A percentile compares a stretch with the other conserved stretches of the same genome.
These are phyloP conservation scores for Perdita meconis DNA, from an alignment of 2,888 invertebrate species.

Conservation along the genomic window DNA sequence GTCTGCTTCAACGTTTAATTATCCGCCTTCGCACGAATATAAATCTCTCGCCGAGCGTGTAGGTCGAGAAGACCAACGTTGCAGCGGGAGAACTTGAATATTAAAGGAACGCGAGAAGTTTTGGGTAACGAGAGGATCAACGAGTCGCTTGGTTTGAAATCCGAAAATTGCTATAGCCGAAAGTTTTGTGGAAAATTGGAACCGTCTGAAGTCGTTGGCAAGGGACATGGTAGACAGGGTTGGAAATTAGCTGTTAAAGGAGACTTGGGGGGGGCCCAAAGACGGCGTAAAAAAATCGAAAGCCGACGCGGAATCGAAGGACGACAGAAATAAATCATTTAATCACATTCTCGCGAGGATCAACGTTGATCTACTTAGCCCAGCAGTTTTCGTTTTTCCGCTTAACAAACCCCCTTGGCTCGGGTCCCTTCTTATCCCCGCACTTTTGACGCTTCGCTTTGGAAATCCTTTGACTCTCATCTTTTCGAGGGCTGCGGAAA, in stretches of 20 bases:
- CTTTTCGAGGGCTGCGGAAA: constrained; percentile 79
- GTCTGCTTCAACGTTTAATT: neutral
- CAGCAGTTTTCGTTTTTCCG: constrained; percentile 54
- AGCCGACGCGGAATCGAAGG: constrained; percentile 11
- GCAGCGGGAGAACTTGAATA: neutral
- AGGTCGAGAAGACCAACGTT: neutral
- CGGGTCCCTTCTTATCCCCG: constrained; percentile 50
- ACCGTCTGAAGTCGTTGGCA: no score
- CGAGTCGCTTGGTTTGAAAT: no score
- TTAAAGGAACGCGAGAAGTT: no score
- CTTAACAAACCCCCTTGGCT: constrained; percentile 61
- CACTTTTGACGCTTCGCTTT: constrained; percentile 81
- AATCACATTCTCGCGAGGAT: constrained; percentile 48
- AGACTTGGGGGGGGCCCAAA: neutral
- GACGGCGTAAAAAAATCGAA: constrained; percentile 17
- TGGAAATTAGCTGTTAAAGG: constrained; percentile 13
- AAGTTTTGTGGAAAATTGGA: no score
- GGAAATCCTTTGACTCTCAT: constrained; percentile 84
- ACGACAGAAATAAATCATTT: constrained; percentile 44
- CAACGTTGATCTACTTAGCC: constrained; percentile 52
- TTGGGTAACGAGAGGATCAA: no score
- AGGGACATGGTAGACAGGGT: no score
- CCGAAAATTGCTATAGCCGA: no score
- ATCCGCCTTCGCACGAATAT: neutral
- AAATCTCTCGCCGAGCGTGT: neutral